phyloP scores from a whole-genome alignment of 2,888 invertebrate species.

The Sialis fuliginosa region DNA sequence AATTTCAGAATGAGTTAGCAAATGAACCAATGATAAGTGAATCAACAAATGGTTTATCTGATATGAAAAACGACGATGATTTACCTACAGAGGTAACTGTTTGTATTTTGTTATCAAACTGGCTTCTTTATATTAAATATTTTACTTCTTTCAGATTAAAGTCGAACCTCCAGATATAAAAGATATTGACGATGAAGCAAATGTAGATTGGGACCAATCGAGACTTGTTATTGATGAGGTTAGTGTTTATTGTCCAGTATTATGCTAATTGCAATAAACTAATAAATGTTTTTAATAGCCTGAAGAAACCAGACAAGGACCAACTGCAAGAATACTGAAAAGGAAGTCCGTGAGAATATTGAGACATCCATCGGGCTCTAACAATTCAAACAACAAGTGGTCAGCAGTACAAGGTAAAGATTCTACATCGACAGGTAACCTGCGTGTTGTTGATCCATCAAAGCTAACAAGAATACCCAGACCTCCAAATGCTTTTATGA shows the following conservation, averaged over 20 bases:
- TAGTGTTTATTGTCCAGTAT: not conserved
- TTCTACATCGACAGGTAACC: not conserved
- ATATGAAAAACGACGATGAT: constrained; percentile 2
- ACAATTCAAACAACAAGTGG: not conserved
- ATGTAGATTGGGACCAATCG: constrained; percentile 11
- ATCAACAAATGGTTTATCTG: constrained; percentile 9
- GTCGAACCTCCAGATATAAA: constrained; percentile 19
- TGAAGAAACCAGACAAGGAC: constrained; percentile 2
- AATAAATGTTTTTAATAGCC: not conserved
- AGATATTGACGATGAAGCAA: constrained; percentile 16
- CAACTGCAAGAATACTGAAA: constrained; percentile 3
- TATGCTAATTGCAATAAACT: too few species aligned
- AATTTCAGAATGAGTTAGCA: constrained; percentile 12
- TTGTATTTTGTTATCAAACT: not conserved
- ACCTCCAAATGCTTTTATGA: constrained; percentile 33
- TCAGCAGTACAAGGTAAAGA: not conserved
- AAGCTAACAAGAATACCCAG: constrained; percentile 20
- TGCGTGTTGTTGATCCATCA: not conserved
- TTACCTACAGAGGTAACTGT: constrained; percentile 3
- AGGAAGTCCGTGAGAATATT: constrained; percentile 1
- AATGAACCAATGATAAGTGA: constrained; percentile 11
- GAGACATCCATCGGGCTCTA: constrained; percentile 5
- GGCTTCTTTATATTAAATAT: not conserved
- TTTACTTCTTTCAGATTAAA: constrained; percentile 15
- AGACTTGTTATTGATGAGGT: constrained; percentile 12